Evolutionary conservation across 1,140 invertebrate genomes (phyloP).

Genomic region (Parapsyche elsis): DNA sequence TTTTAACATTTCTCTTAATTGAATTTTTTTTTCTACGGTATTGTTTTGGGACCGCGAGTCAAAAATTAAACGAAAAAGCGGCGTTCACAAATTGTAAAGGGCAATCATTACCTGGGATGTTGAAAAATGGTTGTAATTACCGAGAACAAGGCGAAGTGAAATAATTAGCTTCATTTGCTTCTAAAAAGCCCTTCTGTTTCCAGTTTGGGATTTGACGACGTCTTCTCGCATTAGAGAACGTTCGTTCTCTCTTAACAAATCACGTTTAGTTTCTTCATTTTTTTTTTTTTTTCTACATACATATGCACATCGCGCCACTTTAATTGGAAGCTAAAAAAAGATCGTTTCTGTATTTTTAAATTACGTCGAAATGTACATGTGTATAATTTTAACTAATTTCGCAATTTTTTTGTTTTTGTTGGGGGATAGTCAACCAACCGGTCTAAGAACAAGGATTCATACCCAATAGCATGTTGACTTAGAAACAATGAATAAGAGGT

Average conservation of each 20-base stretch:
- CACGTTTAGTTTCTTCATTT: not conserved
- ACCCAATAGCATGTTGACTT: too few relatives aligned
- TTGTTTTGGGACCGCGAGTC: too few relatives aligned
- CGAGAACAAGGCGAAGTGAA: slow-evolving; percentile 7
- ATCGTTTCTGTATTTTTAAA: not conserved
- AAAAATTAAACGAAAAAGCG: too few relatives aligned
- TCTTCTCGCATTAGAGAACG: not conserved
- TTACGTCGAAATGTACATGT: not conserved
- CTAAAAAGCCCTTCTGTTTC: not conserved
- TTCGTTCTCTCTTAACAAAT: not conserved
- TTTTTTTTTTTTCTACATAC: not conserved
- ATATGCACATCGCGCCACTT: not conserved
- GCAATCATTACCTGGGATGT: too few relatives aligned
- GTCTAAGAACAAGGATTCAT: too few relatives aligned
- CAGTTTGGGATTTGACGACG: not conserved
- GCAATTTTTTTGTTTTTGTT: too few relatives aligned
- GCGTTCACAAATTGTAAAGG: too few relatives aligned
- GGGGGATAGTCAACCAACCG: too few relatives aligned
- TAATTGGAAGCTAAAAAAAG: not conserved
- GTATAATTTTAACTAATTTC: too few relatives aligned
- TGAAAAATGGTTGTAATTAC: slow-evolving; percentile 5
- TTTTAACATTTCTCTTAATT: not conserved
- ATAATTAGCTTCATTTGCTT: slow-evolving; percentile 20
- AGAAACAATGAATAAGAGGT: too few relatives aligned
- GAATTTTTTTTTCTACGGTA: too few relatives aligned